A percentile compares a stretch with the other conserved stretches of the same genome.
These are phyloP conservation scores for Chaunax sp. DNA, from an alignment of 2,797 vertebrate genomes.

Conservation along the genomic window DNA sequence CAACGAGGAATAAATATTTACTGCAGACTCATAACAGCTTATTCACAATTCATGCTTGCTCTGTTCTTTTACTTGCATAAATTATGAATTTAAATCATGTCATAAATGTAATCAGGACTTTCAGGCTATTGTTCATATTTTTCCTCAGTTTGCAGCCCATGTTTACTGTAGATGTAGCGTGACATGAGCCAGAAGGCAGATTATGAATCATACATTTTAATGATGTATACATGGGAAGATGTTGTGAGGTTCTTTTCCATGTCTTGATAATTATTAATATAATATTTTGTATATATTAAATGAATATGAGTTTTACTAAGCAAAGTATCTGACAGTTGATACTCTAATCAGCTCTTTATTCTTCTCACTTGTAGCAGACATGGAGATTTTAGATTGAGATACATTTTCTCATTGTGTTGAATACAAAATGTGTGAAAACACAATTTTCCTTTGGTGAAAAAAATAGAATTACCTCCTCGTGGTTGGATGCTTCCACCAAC, in stretches of 20 bases:
- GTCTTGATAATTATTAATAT: slow-evolving; percentile 26
- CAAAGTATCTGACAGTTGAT: too few relatives aligned
- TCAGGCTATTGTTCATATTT: neutral
- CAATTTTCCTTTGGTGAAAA: too few relatives aligned
- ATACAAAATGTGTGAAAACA: too few relatives aligned
- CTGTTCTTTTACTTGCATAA: slow-evolving; percentile 51
- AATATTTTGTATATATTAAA: too few relatives aligned
- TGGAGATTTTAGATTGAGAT: too few relatives aligned
- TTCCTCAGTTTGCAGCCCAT: slow-evolving; percentile 10
- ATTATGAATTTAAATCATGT: slow-evolving; percentile 51
- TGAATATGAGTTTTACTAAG: too few relatives aligned
- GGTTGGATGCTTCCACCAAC: too few relatives aligned
- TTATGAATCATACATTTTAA: slow-evolving; percentile 19
- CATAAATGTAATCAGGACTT: too few relatives aligned
- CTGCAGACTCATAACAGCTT: slow-evolving; percentile 1
- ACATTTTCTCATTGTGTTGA: too few relatives aligned
- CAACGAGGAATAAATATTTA: slow-evolving; percentile 55
- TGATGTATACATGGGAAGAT: slow-evolving; percentile 8
- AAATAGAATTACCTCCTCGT: too few relatives aligned
- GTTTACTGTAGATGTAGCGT: slow-evolving; percentile 27
- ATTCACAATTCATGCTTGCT: slow-evolving; percentile 53
- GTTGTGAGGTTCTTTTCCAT: slow-evolving; percentile 6
- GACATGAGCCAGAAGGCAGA: slow-evolving; percentile 17
- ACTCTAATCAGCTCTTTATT: too few relatives aligned
- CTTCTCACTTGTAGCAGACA: too few relatives aligned